These are phyloP conservation scores for Tor tambroides DNA, from an alignment of 2,113 vertebrate genomes.

Conservation along the genomic window DNA sequence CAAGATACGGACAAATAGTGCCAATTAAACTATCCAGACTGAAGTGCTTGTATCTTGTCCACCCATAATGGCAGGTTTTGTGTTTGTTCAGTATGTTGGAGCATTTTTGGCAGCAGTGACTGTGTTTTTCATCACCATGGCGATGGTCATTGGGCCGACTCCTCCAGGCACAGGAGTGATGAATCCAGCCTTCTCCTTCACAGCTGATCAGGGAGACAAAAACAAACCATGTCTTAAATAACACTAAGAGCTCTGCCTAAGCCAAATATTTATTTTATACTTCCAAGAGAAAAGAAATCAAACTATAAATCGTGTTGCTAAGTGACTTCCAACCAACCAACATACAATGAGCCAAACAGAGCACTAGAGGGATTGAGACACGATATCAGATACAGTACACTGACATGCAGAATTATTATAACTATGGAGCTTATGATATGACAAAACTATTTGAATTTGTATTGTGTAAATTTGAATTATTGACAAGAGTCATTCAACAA, in stretches of 20 bases:
- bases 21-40: slow-evolving; percentile 8
- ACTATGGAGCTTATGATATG: no score
- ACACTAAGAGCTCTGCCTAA: background rate
- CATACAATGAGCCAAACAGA: background rate
- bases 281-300: background rate
- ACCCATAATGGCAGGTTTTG: background rate
- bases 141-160: slow-evolving; percentile 47
- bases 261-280: slow-evolving; percentile 1
- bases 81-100: background rate
- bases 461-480: no score
- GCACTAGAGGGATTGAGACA: background rate
- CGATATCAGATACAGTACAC: background rate
- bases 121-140: slow-evolving; percentile 55
- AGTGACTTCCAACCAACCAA: background rate
- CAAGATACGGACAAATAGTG: background rate
- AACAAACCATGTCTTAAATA: slow-evolving; percentile 4
- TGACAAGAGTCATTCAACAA: no score
- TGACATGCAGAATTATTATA: background rate
- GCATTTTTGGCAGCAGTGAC: slow-evolving; percentile 46
- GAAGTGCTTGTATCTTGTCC: background rate
- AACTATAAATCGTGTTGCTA: background rate
- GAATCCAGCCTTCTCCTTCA: slow-evolving; percentile 41
- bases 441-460: no score
- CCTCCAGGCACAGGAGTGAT: slow-evolving; percentile 51
- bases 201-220: slow-evolving; percentile 27